Conservation (phyloP, 2,113 vertebrate species). For the Barnardius zonarius region DNA sequence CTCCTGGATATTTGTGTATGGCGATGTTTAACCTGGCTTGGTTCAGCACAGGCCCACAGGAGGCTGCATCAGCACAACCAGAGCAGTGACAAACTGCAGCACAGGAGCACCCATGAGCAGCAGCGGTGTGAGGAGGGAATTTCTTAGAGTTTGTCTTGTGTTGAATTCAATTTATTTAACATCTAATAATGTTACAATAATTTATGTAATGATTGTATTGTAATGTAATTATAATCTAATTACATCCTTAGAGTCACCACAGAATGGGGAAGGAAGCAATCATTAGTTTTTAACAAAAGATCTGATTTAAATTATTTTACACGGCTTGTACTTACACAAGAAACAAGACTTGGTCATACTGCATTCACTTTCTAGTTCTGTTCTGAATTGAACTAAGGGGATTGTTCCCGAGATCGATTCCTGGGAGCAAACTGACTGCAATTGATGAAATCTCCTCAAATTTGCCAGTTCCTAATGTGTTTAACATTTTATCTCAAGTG, state of each 20-base stretch:
- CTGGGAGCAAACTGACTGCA: neutral
- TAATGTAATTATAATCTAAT: neutral
- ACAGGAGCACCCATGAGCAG: neutral
- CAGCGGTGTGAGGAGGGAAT: neutral
- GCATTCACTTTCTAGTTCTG: neutral
- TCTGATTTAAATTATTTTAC: neutral
- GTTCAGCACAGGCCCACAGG: neutral
- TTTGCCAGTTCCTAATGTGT: neutral
- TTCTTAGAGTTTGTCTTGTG: neutral
- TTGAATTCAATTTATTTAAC: constrained; percentile 10
- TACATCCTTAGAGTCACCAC: neutral
- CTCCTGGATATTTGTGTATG: neutral
- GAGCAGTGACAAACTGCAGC: neutral
- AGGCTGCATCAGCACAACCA: neutral
- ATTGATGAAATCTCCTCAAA: neutral
- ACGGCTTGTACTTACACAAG: neutral
- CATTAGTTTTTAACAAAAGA: neutral
- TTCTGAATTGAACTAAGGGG: neutral
- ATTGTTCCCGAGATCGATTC: neutral
- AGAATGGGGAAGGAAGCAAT: neutral
- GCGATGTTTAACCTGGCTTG: neutral
- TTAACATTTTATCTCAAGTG: neutral
- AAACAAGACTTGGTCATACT: neutral
- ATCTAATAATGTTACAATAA: neutral
- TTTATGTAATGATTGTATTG: neutral